These are phyloP conservation scores for Pelmatolapia mariae DNA, from an alignment of 2,113 vertebrate species.

Conservation along the genomic window DNA sequence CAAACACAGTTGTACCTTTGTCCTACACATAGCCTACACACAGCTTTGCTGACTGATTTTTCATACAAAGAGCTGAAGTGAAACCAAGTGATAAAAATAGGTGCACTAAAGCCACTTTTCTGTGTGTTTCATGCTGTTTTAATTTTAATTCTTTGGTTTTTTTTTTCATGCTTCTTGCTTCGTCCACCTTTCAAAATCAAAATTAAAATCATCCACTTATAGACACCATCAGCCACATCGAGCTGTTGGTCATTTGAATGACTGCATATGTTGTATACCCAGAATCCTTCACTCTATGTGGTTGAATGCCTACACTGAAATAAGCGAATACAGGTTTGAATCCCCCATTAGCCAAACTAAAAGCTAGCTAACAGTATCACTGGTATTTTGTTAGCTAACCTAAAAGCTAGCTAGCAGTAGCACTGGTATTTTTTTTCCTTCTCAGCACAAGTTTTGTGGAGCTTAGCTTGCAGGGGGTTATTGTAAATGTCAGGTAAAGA, in stretches of 20 bases:
- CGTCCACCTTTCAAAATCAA: accelerated
- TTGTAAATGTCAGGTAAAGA: not conserved
- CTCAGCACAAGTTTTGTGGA: not conserved
- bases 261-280: not conserved
- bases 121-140: not conserved
- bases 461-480: not conserved
- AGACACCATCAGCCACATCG: not conserved
- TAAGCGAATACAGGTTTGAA: not conserved
- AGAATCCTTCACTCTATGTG: not conserved
- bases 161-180: not conserved
- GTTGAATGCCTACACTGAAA: not conserved
- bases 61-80: not conserved
- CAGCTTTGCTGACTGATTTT: not conserved
- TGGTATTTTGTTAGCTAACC: not conserved
- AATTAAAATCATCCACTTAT: not conserved
- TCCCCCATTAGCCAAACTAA: not conserved
- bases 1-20: not conserved
- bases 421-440: not conserved
- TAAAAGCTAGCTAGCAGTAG: not conserved
- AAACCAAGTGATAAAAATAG: not conserved
- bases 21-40: not conserved
- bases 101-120: not conserved
- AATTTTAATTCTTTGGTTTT: not conserved
- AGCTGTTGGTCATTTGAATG: not conserved
- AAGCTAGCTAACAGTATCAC: not conserved